Evolutionary conservation across 2,113 vertebrate genomes (phyloP), one percentile per base, ranked within the genome.

Genomic region (Thinocorus orbignyianus): DNA sequence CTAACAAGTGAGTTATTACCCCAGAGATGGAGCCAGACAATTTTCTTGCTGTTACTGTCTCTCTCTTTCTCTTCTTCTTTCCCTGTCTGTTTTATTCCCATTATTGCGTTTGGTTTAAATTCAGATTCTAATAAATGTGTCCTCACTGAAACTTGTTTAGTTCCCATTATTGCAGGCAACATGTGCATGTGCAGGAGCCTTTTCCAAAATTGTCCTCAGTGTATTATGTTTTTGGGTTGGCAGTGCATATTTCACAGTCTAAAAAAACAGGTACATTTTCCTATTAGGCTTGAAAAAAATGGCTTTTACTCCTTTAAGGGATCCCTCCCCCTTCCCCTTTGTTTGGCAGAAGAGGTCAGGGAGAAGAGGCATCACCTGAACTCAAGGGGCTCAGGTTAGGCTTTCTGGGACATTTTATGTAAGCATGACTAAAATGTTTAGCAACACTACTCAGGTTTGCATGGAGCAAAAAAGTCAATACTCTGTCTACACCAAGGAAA

Each of bases 341-440:
- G 68, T 92, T 93, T 68, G 42, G 57, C 33, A 60, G 90, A 94
- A 94, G 73, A 93, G 88, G 93, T 96, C 95, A 96, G 70, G 33
- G 81, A 92, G 93, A 97, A 96, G 93, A 97, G 78, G 48, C 93
- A 96, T 93, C 95, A 97, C 90, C 95, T 97, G 92, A 95, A 69
- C 78, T 85, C n/a, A 48, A 80, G 66, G 39, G 85, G 70, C 70
- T 95, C 93, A 90, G 48, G 79, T 95, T 93, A 94, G 93, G 62
- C 48, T 96, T 88, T 92, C 88, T 94, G 85, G 78, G 85, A 96
- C 61, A 72, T 93, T 96, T 97, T 95, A 95, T 97, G 81, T 93
- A 97, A 96, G 90, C 96, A 96, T 95, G 93, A 96, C 93, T 97
- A 96, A 96, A 96, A 95, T 88, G 70, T 96, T 96, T 97, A 96